Evolutionary conservation across 2,113 vertebrate species (phyloP), one percentile per base, ranked within the genome.

Genomic region (Vidua macroura): DNA sequence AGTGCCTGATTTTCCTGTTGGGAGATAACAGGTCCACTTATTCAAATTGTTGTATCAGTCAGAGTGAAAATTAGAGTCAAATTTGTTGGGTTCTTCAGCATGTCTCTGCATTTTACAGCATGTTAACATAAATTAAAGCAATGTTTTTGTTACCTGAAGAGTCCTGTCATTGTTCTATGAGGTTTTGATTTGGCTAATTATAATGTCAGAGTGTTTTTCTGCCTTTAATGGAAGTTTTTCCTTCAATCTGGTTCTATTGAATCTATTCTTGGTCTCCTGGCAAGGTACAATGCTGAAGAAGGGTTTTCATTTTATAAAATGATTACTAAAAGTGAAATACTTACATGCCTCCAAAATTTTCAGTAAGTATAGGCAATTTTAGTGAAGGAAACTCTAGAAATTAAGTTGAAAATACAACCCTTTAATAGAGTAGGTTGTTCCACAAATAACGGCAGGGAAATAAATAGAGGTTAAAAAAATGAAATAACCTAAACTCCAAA

Each of bases 91-190:
- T 80, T 96, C 67, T 95, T 95, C 62, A 93, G 37, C 66, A 60
- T 53, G 63, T 83, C 66, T 94, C 53, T 92, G 73, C 69, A 82
- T 93, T 96, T 94, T 86, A 37, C 67, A 84, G 70, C 44, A 67
- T 24, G 69, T 95, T 95, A 95, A 59, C 83, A 83, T 94, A 93
- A 92, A 92, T 93, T 91, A 95, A 92, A 55, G 24, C 51, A 88
- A 51, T 46, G 10, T 15, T 95, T 95, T 92, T 96, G 60, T 94
- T 96, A 81, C 70, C 44, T 8, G 1, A 66, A 89, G 75, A 91
- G 77, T 87, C 43, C 58, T 86, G 44, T 91, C 60, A 55, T 89
- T 56, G 49, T 33, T 77, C 66, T 81, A 8, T 85, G 87, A 90
- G 44, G 25, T 78, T 96, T 87, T 69, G 39, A 87, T 91, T 88